Conservation (phyloP, 2,113 vertebrate species). For the Pterophyllum scalare region DNA sequence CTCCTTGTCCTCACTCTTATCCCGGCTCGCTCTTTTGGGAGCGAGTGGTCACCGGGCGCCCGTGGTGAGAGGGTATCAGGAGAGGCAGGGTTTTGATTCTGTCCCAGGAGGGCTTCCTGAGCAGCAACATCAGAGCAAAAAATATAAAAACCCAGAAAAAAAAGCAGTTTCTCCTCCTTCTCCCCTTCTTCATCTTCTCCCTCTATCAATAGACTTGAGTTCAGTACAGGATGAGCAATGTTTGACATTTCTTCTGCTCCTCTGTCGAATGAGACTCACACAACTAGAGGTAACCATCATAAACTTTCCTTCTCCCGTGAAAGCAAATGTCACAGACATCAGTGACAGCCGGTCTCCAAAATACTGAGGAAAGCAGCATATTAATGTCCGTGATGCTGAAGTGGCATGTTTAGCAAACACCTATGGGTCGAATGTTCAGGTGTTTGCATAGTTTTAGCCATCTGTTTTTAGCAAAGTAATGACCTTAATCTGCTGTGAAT, state of each 20-base stretch:
- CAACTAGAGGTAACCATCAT: slow-evolving; percentile 26
- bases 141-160: background rate
- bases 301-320: slow-evolving; percentile 25
- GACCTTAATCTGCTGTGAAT: background rate
- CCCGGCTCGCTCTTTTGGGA: slow-evolving; percentile 21
- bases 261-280: background rate
- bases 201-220: slow-evolving; percentile 33
- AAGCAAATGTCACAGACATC: slow-evolving; percentile 31
- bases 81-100: slow-evolving; percentile 62
- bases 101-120: slow-evolving; percentile 44
- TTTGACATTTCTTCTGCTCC: slow-evolving; percentile 49
- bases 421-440: background rate
- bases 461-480: background rate
- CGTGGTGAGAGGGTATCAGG: slow-evolving; percentile 41
- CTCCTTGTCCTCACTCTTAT: slow-evolving; percentile 30
- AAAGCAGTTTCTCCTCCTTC: slow-evolving; percentile 6
- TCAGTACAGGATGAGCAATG: slow-evolving; percentile 33
- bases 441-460: background rate
- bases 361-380: background rate
- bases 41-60: slow-evolving; percentile 49
- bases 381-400: background rate
- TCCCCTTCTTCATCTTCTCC: slow-evolving; percentile 34
- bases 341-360: background rate
- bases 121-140: slow-evolving; percentile 53
- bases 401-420: background rate